Base-by-base conservation (phyloP, 1,140 invertebrate species). In the Brachionus plicatilis region DNA sequence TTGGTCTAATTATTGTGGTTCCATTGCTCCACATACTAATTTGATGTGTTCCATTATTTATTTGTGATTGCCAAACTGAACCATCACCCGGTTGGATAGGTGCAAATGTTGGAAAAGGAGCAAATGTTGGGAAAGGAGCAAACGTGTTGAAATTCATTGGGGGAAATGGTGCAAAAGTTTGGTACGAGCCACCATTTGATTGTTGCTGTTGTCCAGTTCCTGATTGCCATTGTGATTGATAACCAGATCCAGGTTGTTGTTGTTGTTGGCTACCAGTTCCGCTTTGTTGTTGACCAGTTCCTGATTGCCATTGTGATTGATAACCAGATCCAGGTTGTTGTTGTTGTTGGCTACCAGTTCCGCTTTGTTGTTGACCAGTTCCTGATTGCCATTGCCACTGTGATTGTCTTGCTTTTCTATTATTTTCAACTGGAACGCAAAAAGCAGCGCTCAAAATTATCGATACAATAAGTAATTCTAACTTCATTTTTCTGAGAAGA, bases 1-100 rank as follows among this genome's bases (percentile, higher is more conserved):
- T 68, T 68, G 66, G 66, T 68, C 66, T 68, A n/a, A 68, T 68
- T 14, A 68, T 68, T 68, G 66, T 68, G 29, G 66, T 68, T n/a
- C 66, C 66, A 68, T 68, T 68, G 24, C 66, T 68, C 66, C 66
- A 68, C 27, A 29, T 68, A n/a, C 66, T 68, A 68, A 68, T 68
- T 41, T 33, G 33, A 68, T 68, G 66, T 14, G 66, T 68, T 29
- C 66, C 66, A 68, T 68, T 68, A 29, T 68, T 68, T 24, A 68
- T 6, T 68, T 68, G 66, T n/a, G 66, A 68, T 68, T 68, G 66
- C 66, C 66, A 68, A 68, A 68, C 66, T 68, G 66, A 68, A 11
- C 66, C 66, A 14, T 33, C 17, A 33, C 11, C 66, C 41, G 66
- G 66, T 68, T 68, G 66, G 33, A 68, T 14, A 33, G 66, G 66